These are phyloP conservation scores for Volucella zonaria DNA, from an alignment of 2,888 invertebrate species.

Conservation along the genomic window DNA sequence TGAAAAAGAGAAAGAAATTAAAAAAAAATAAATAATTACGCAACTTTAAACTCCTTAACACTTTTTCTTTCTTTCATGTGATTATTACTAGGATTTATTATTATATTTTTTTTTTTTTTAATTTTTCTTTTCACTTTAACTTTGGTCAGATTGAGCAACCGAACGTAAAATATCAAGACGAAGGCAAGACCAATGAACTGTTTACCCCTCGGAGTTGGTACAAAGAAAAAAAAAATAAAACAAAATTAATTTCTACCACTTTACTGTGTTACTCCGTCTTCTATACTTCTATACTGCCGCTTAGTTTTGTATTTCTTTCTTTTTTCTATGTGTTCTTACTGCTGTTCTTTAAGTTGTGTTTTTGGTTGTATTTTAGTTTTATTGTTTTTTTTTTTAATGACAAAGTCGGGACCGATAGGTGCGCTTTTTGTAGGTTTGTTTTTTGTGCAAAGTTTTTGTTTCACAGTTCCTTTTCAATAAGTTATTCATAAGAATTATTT, in stretches of 20 bases:
- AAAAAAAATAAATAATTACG: conserved; percentile 30
- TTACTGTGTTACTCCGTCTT: conserved; percentile 70
- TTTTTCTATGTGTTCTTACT: conserved; percentile 39
- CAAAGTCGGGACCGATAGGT: conserved; percentile 52
- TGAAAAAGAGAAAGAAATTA: conserved; percentile 35
- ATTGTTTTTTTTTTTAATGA: conserved; percentile 73
- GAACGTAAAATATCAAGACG: conserved; percentile 48
- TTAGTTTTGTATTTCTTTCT: conserved; percentile 50
- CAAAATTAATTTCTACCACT: conserved; percentile 58
- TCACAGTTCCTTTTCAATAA: conserved; percentile 58
- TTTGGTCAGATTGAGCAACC: conserved; percentile 63
- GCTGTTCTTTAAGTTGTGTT: conserved; percentile 40
- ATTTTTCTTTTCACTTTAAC: conserved; percentile 61
- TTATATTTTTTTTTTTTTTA: conserved; percentile 23
- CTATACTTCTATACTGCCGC: conserved; percentile 29
- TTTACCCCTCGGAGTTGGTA: conserved; percentile 50
- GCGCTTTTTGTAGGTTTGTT: conserved; percentile 45
- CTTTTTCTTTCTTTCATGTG: conserved; percentile 59
- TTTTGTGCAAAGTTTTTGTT: conserved; percentile 46
- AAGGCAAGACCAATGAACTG: conserved; percentile 71
- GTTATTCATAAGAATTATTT: conserved; percentile 39
- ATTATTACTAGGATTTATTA: conserved; percentile 45
- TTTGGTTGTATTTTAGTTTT: conserved; percentile 52
- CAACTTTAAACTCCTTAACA: conserved; percentile 57
- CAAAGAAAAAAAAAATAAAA: conserved; percentile 26